phyloP scores from a whole-genome alignment of 2,888 invertebrate genomes.

The Rhogogaster chlorosoma region DNA sequence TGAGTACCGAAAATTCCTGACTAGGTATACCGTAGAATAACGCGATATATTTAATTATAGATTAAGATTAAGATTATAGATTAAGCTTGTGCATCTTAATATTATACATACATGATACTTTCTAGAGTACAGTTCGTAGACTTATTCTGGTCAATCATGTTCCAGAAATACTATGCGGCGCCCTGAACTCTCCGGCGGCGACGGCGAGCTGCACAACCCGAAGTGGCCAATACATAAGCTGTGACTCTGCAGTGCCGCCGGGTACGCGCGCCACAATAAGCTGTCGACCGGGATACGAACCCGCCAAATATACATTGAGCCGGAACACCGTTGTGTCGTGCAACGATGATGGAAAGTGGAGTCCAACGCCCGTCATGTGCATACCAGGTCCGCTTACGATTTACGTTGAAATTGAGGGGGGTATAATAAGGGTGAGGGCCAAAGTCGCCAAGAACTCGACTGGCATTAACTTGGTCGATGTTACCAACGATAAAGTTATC shows the following conservation, averaged over 20 bases:
- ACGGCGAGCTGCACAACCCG: neutral
- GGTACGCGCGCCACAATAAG: constrained; percentile 64
- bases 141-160: neutral
- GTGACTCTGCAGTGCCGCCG: constrained; percentile 63
- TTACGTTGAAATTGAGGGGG: constrained; percentile 66
- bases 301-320: constrained; percentile 53
- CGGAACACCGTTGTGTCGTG: constrained; percentile 65
- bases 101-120: neutral
- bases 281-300: constrained; percentile 69
- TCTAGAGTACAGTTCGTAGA: neutral
- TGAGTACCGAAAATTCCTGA: constrained; percentile 53
- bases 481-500: constrained; percentile 60
- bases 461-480: constrained; percentile 58
- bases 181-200: neutral
- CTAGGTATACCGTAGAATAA: neutral
- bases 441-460: constrained; percentile 52
- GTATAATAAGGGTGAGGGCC: constrained; percentile 53
- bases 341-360: constrained; percentile 70
- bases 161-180: neutral
- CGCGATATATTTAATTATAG: neutral
- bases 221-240: constrained; percentile 38
- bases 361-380: constrained; percentile 72
- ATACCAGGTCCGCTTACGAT: constrained; percentile 72
- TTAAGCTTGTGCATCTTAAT: neutral
- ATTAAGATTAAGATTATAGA: too few species aligned